Evolutionary conservation across 37 sponge, comb jelly and placozoan genomes (phyloP).

Genomic region (Hormiphora californensis): DNA sequence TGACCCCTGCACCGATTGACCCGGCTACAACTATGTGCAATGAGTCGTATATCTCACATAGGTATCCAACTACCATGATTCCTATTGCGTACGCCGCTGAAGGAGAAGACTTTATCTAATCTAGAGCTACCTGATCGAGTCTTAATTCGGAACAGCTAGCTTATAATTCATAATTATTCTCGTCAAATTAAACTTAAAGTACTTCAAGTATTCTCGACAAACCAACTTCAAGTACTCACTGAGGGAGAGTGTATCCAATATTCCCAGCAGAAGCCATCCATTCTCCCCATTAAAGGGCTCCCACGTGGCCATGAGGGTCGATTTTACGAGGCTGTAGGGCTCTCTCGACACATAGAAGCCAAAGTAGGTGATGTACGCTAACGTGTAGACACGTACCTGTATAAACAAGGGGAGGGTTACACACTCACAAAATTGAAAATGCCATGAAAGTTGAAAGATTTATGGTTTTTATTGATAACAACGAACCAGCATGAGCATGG

Average conservation of each 20-base stretch:
- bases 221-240: no score
- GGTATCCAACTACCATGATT: neutral
- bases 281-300: neutral
- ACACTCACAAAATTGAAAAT: no score
- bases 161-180: no score
- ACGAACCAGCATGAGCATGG: no score
- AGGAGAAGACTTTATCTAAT: neutral
- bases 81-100: slow-evolving; percentile 24
- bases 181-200: no score
- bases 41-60: neutral
- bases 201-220: no score
- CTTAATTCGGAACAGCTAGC: no score
- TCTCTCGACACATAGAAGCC: neutral
- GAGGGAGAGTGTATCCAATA: neutral
- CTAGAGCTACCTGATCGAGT: no score
- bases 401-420: no score
- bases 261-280: neutral
- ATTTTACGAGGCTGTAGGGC: slow-evolving; percentile 22
- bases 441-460: no score
- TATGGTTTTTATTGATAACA: no score
- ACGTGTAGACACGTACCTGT: neutral
- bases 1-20: neutral
- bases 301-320: neutral
- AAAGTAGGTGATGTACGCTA: neutral
- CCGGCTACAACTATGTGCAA: neutral